Percentiles rank a stretch among this genome's conserved stretches.
phyloP scores from a whole-genome alignment of 2,797 vertebrate species.

The Otolemur crassicaudatus region DNA sequence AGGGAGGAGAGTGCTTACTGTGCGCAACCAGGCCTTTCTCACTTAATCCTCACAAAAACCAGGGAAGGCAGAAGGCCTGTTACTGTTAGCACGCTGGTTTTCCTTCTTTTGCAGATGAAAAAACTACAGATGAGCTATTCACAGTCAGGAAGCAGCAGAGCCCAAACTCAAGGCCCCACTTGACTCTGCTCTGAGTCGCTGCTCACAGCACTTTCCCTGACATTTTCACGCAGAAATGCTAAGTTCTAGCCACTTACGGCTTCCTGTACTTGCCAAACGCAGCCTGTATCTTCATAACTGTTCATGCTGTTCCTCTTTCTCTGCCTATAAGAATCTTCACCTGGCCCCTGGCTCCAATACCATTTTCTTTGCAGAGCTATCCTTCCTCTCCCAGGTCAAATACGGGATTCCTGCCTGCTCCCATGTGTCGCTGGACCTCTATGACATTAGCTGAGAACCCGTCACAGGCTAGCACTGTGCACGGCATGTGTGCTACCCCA shows the following conservation, averaged over 20 bases:
- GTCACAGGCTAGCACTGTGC: accelerated
- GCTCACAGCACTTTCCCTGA: background rate
- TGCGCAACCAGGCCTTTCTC: background rate
- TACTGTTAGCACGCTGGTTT: background rate
- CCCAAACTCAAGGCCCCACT: background rate
- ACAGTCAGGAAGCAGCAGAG: background rate
- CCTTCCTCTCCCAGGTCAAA: background rate
- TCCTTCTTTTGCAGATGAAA: background rate
- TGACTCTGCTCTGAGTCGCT: background rate
- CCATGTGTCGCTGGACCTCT: background rate
- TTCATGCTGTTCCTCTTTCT: background rate
- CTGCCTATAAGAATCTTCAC: background rate
- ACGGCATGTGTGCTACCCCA: accelerated
- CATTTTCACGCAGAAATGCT: background rate
- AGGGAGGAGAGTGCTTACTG: background rate
- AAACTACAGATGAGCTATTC: background rate
- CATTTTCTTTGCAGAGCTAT: background rate
- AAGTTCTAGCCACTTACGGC: background rate
- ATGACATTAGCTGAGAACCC: background rate
- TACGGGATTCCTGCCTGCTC: background rate
- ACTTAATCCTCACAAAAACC: background rate
- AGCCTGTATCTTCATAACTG: background rate
- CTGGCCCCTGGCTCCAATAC: accelerated
- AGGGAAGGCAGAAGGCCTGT: background rate
- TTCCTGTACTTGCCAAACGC: background rate